Percentiles rank a stretch among this genome's conserved stretches.
Evolutionary conservation across 2,888 invertebrate genomes (phyloP).

Genomic region (Melipona bicolor): DNA sequence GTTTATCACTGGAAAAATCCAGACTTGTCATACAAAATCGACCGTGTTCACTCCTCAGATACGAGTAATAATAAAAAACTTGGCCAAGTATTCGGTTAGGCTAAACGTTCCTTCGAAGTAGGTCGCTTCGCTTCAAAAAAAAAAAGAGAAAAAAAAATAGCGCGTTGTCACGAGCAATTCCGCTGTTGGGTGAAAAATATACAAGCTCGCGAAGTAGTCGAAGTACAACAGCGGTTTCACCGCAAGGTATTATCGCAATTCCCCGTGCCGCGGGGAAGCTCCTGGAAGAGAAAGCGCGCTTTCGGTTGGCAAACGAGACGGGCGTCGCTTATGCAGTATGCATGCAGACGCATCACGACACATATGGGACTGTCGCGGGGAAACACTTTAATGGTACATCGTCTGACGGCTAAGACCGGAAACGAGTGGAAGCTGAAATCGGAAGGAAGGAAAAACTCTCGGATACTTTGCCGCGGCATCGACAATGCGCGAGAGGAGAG

Average conservation of each 20-base stretch:
- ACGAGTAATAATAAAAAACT: too few relatives aligned
- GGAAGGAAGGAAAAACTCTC: constrained; percentile 52
- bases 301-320: constrained; percentile 23
- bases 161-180: not conserved
- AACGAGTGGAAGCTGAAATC: constrained; percentile 47
- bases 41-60: too few relatives aligned
- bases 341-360: constrained; percentile 46
- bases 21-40: too few relatives aligned
- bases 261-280: constrained; percentile 14
- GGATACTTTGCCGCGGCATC: constrained; percentile 55
- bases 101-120: too few relatives aligned
- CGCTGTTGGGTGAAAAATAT: constrained; percentile 22
- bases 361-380: constrained; percentile 33
- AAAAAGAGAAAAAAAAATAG: not conserved
- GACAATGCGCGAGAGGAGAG: constrained; percentile 38
- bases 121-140: too few relatives aligned
- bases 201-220: constrained; percentile 8
- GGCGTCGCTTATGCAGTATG: constrained; percentile 51
- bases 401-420: constrained; percentile 36
- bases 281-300: constrained; percentile 39
- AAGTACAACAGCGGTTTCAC: constrained; percentile 33
- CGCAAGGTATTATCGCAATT: constrained; percentile 44
- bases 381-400: constrained; percentile 64
- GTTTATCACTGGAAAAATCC: too few relatives aligned
- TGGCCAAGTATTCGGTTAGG: too few relatives aligned